Percentiles rank a stretch among this genome's conserved stretches.
phyloP scores from a whole-genome alignment of 1,140 invertebrate species.

The Conus betulinus region DNA sequence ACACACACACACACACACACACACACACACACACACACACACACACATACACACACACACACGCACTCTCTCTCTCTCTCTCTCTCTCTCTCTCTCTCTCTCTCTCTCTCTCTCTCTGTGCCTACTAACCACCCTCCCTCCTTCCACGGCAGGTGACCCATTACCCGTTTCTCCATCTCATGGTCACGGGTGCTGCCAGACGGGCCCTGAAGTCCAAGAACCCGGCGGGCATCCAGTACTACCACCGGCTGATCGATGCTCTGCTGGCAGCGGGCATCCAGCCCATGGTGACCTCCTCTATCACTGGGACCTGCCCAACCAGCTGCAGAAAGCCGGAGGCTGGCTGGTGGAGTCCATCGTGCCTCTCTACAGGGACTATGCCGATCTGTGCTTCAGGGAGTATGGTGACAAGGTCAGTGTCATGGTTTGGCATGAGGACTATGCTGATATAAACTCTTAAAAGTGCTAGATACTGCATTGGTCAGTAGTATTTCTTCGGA shows the following conservation, averaged over 20 bases:
- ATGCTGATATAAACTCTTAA: too few species aligned
- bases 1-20: constrained; percentile 29
- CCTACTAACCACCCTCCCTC: neutral
- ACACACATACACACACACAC: neutral
- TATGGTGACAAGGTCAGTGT: constrained; percentile 70
- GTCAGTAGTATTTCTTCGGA: too few species aligned
- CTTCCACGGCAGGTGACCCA: constrained; percentile 56
- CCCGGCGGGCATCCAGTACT: constrained; percentile 65
- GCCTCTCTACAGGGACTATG: constrained; percentile 78
- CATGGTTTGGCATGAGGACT: too few species aligned
- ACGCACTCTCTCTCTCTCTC: neutral
- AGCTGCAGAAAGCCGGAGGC: constrained; percentile 75
- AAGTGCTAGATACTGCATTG: too few species aligned
- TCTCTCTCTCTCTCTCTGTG: too few species aligned
- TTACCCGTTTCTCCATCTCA: constrained; percentile 72
- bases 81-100: too few species aligned
- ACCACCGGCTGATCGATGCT: constrained; percentile 65
- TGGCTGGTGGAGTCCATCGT: constrained; percentile 78
- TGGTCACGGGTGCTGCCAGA: constrained; percentile 70
- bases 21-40: neutral
- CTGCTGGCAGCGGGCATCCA: constrained; percentile 58
- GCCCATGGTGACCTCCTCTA: constrained; percentile 78
- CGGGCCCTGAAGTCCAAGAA: constrained; percentile 55
- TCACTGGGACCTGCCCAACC: constrained; percentile 77
- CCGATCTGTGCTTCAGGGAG: constrained; percentile 70